Evolutionary conservation across 2,888 invertebrate species (phyloP).

Genomic region (Campoplex capitator): DNA sequence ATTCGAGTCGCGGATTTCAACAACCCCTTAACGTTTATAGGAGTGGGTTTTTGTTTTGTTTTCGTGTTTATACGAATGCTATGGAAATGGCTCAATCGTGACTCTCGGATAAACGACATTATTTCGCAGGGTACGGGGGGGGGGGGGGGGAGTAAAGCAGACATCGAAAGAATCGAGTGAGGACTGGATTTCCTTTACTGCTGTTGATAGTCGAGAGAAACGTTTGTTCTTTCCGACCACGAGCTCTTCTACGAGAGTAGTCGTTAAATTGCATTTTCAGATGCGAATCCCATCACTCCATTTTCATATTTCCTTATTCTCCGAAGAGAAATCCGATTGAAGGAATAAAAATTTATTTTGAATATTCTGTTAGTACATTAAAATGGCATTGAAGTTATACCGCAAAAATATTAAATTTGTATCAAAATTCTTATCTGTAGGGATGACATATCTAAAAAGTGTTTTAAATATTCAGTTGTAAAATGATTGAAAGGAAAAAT

Average conservation of each 20-base stretch:
- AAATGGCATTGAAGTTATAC: not conserved
- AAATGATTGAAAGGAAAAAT: not conserved
- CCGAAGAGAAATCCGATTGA: slow-evolving; percentile 40
- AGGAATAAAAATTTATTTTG: slow-evolving; percentile 72
- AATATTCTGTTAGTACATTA: not conserved
- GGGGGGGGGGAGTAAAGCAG: slow-evolving; percentile 13
- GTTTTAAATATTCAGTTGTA: not conserved
- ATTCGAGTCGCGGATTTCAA: slow-evolving; percentile 38
- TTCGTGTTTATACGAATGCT: slow-evolving; percentile 30
- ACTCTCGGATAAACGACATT: slow-evolving; percentile 58
- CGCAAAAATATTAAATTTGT: not conserved
- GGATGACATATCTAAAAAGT: no score
- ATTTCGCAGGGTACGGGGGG: slow-evolving; percentile 27
- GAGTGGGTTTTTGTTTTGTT: not conserved
- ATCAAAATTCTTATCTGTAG: not conserved
- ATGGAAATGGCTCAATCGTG: slow-evolving; percentile 60
- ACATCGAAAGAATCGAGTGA: not conserved
- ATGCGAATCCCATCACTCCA: not conserved
- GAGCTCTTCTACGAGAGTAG: slow-evolving; percentile 18
- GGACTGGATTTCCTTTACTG: slow-evolving; percentile 23
- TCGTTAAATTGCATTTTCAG: slow-evolving; percentile 55
- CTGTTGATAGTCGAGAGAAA: slow-evolving; percentile 46
- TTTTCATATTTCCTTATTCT: slow-evolving; percentile 58
- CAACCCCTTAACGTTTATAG: slow-evolving; percentile 44
- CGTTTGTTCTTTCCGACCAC: slow-evolving; percentile 60